A percentile compares a stretch with the other conserved stretches of the same genome.
phyloP scores from a whole-genome alignment of 2,797 vertebrate species.

The Halcyon smyrnensis region DNA sequence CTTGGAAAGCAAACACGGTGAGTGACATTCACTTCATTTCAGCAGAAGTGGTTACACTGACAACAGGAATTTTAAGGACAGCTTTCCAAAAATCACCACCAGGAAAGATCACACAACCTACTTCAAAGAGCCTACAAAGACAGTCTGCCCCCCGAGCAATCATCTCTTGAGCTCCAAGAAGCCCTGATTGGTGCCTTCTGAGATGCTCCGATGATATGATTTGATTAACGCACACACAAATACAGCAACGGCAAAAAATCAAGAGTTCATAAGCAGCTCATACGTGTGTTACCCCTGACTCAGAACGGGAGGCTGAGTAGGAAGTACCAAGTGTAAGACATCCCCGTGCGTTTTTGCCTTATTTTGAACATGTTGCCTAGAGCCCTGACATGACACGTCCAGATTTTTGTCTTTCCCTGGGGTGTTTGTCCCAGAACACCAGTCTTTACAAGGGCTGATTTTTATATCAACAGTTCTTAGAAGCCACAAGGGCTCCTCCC shows the following conservation, averaged over 20 bases:
- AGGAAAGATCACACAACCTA: neutral
- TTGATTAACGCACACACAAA: neutral
- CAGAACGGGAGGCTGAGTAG: neutral
- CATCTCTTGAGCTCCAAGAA: neutral
- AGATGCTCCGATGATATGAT: neutral
- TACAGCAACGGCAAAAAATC: neutral
- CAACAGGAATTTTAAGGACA: neutral
- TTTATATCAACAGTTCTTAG: constrained; percentile 14
- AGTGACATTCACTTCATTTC: neutral
- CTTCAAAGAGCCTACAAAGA: neutral
- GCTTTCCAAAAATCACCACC: neutral
- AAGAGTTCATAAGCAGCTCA: neutral
- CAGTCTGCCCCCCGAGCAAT: neutral
- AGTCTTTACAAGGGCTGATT: constrained; percentile 30
- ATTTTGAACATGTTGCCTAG: neutral
- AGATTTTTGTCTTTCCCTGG: neutral
- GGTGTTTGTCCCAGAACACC: neutral
- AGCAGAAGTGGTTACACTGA: neutral
- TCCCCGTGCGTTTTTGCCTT: neutral
- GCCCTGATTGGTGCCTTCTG: neutral
- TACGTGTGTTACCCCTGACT: neutral
- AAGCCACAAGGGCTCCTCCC: neutral
- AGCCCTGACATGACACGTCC: neutral
- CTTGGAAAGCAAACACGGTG: neutral
- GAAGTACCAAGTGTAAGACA: neutral